Conservation (phyloP, 2,888 invertebrate species). For the Alviniconcha strummeri region DNA sequence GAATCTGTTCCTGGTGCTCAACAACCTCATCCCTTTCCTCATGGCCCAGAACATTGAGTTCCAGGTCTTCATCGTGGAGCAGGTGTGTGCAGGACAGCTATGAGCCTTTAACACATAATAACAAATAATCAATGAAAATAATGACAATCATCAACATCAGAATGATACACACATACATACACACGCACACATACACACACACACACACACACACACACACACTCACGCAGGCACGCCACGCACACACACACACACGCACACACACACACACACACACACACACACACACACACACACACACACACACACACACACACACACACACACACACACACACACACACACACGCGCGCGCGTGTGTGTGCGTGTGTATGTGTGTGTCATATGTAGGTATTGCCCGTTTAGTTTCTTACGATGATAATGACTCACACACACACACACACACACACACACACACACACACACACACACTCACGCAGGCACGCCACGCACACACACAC, state of each 20-base stretch:
- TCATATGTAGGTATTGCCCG: neutral
- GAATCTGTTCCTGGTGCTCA: slow-evolving; percentile 29
- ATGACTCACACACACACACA: neutral
- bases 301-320: neutral
- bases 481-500: neutral
- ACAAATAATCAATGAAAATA: neutral
- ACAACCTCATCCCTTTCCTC: slow-evolving; percentile 34
- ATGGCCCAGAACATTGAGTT: slow-evolving; percentile 33
- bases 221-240: slow-evolving; percentile 25
- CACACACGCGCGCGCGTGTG: neutral
- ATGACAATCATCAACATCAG: neutral
- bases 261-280: too few species aligned
- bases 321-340: neutral
- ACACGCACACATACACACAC: slow-evolving; percentile 8
- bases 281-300: slow-evolving; percentile 2
- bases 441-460: slow-evolving; percentile 14
- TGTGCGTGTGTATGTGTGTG: neutral
- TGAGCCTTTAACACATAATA: neutral
- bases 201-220: slow-evolving; percentile 24
- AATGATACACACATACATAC: neutral
- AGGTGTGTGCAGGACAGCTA: neutral
- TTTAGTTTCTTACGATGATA: too few species aligned
- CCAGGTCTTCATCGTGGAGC: slow-evolving; percentile 25
- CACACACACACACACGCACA: neutral
- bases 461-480: slow-evolving; percentile 27